Conservation (phyloP, 1,140 invertebrate species). For the Drosophila ercepeae region DNA sequence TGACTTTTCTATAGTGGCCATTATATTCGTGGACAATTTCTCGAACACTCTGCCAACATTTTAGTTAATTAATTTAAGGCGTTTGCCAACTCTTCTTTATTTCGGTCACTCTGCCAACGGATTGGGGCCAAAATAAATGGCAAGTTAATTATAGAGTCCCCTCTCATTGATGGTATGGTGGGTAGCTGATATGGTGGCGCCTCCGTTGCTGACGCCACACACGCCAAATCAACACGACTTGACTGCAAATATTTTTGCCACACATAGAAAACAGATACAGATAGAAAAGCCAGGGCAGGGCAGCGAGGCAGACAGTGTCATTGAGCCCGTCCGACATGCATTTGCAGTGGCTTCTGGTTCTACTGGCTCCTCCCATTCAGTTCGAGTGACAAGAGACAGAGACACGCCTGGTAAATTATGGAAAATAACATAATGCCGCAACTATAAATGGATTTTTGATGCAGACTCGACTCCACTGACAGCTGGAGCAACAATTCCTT, state of each 20-base stretch:
- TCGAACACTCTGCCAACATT: not conserved
- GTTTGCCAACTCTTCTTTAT: constrained; percentile 2
- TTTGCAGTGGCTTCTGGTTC: constrained; percentile 18
- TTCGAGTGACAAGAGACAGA: constrained; percentile 9
- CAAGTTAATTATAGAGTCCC: constrained; percentile 31
- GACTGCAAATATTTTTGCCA: constrained; percentile 8
- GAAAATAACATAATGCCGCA: constrained; percentile 46
- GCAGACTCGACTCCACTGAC: constrained; percentile 37
- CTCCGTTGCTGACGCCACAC: constrained; percentile 2
- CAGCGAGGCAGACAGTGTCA: constrained; percentile 18
- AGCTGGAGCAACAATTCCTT: constrained; percentile 35
- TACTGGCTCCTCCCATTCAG: not conserved
- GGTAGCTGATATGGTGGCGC: no score
- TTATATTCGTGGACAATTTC: not conserved
- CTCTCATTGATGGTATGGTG: constrained; percentile 1
- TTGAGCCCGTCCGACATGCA: constrained; percentile 51
- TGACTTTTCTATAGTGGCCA: not conserved
- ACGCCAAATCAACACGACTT: constrained; percentile 17
- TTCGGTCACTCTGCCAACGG: constrained; percentile 23
- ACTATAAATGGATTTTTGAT: constrained; percentile 58
- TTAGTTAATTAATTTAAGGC: not conserved
- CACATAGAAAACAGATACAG: not conserved
- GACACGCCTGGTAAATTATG: constrained; percentile 27
- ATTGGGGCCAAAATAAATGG: constrained; percentile 29
- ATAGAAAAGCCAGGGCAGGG: not conserved